Base-by-base conservation (phyloP, 2,113 vertebrate genomes). In the Anarrhichthys ocellatus region DNA sequence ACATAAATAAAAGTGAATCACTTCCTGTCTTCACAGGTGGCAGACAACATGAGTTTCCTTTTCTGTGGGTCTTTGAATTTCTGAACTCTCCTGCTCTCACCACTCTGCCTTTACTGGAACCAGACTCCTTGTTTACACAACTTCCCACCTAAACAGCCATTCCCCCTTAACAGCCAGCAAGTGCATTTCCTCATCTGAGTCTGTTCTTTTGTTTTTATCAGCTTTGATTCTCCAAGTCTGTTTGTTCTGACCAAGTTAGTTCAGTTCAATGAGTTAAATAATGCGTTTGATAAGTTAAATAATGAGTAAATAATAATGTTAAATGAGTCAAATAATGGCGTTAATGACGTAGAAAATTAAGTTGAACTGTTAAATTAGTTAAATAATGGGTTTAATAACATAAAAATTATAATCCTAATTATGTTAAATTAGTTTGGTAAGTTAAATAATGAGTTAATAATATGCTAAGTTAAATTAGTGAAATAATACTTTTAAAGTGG, bases 71-170 rank as follows among this genome's bases (percentile, higher is more conserved):
- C 24, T 79, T 29, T 27, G 44, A 48, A 52, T 65, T 44, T 75
- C 32, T 58, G 65, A 72, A 44, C n/a, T 70, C 14, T 78, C 24
- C 73, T 52, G 24, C 56, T 56, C 17, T 86, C 84, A 84, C 83
- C 84, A 50, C 18, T 89, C 87, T 80, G 87, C 91, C 91, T 91
- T 91, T 63, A 75, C 67, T 79, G 79, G 81, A 65, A 89, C 67
- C 73, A 74, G 71, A 77, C 38, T 65, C 68, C 73, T 78, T 27
- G 8, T 85, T 84, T 76, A 38, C 22, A 61, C 67, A 42, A 68
- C 48, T 67, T 73, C 73, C 73, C 65, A 62, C 82, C 69, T 52
- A 70, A 52, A 78, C 29, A n/a, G 1, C 65, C 27, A 22, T 65
- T 82, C 67, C 59, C 73, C 68, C 62, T 80, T 66, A 78, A 72